Base-by-base conservation (phyloP, 2,113 vertebrate genomes). In the Cyprinus carpio region DNA sequence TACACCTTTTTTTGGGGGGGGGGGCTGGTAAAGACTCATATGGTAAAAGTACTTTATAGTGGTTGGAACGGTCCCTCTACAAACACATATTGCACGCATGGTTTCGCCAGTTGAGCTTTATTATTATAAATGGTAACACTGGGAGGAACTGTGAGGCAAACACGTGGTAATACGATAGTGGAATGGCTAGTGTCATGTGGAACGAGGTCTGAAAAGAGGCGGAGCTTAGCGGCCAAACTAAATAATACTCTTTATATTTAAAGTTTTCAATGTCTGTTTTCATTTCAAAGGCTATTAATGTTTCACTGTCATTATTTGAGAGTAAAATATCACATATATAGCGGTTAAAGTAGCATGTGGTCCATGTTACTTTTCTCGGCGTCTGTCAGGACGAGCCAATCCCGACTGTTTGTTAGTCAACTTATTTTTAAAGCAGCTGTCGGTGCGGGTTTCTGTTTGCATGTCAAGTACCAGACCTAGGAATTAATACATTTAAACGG, bases 131-230 rank as follows among this genome's bases (percentile, higher is more conserved):
- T 43, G n/a, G 12, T 12, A 29, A 64, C 56, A 16, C 25, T 25
- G 40, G 15, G 0, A 62, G 6, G 76, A 79, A n/a, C 34, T 62
- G 31, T 25, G 1, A 43, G 2, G 58, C 13, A 64, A 80, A 80
- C 77, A 80, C 77, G 77, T 80, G 58, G 77, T 37, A 58, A 80
- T 18, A 62, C n/a, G 12, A 64, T 16, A 64, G 15, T 46, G 12
- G 71, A 74, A 25, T 7, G 34, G 71, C 10, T 46, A 23, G 9
- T 71, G 12, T 25, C 11, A 74, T 11, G 0, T 13, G 23, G 15
- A 25, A 46, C 0, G 23, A 46, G n/a, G n/a, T n/a, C n/a, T n/a
- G n/a, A n/a, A n/a, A n/a, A n/a, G n/a, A n/a, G 0, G 40, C 23
- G 23, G 71, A 5, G 71, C 40, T 43, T 74, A 25, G 23, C 40